Evolutionary conservation across 2,888 invertebrate genomes (phyloP).

Genomic region (Ennomos quercinarius): DNA sequence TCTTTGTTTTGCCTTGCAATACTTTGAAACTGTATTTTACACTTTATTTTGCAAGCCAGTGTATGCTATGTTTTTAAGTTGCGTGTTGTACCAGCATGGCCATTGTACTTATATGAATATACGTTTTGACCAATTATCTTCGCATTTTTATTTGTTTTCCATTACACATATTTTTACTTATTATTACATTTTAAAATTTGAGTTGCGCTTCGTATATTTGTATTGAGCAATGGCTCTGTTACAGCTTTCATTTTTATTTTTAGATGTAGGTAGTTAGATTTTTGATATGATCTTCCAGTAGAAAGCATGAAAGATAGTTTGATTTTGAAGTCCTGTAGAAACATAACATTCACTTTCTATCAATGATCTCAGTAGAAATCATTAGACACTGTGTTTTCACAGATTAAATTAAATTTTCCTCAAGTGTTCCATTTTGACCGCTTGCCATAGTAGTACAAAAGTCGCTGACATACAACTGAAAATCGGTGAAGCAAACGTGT

Average conservation of each 20-base stretch:
- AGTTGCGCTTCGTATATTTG: conserved; percentile 59
- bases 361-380: no score
- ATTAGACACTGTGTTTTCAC: no score
- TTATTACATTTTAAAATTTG: conserved; percentile 42
- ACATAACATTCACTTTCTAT: no score
- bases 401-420: no score
- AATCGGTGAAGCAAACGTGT: no score
- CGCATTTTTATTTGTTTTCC: conserved; percentile 70
- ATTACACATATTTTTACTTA: conserved; percentile 43
- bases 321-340: no score
- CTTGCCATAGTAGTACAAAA: no score
- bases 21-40: conserved; percentile 1
- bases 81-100: conserved; percentile 58
- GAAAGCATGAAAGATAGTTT: no score
- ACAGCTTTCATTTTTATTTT: conserved; percentile 29
- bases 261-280: no score
- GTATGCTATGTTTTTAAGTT: conserved; percentile 16
- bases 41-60: conserved; percentile 34
- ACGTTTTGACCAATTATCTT: conserved; percentile 59
- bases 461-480: no score
- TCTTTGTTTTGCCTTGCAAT: neutral
- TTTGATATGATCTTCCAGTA: no score
- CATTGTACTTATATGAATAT: conserved; percentile 81
- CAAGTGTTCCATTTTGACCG: no score
- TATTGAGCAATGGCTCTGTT: conserved; percentile 74